A percentile compares a stretch with the other conserved stretches of the same genome.
phyloP scores from a whole-genome alignment of 2,888 invertebrate species.

The Brenthis daphne region DNA sequence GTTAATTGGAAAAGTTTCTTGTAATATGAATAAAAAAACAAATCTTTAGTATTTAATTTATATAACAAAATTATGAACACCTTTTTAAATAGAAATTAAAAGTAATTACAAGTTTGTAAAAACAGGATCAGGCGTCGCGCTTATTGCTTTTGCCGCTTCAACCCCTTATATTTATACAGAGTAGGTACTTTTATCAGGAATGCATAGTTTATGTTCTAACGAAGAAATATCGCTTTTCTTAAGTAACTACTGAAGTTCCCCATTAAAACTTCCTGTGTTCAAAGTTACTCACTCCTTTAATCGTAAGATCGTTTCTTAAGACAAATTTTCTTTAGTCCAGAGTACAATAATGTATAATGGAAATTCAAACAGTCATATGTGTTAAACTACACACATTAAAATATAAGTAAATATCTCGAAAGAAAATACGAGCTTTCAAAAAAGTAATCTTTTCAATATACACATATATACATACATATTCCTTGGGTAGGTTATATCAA shows the following conservation, averaged over 20 bases:
- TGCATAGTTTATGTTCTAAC: conserved; percentile 23
- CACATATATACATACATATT: too few relatives aligned
- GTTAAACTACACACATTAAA: too few relatives aligned
- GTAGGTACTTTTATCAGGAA: conserved; percentile 16
- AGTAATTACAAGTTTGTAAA: not conserved
- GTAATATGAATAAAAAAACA: not conserved
- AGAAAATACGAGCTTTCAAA: too few relatives aligned
- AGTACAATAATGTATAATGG: not conserved
- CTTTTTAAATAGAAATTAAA: not conserved
- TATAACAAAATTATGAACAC: not conserved
- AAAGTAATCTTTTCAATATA: too few relatives aligned
- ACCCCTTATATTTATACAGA: conserved; percentile 15
- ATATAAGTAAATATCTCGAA: too few relatives aligned
- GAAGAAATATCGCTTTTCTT: conserved; percentile 27
- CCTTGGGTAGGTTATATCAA: too few relatives aligned
- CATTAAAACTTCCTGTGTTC: conserved; percentile 37
- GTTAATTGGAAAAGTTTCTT: too few relatives aligned
- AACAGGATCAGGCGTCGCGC: conserved; percentile 9
- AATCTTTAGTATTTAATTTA: not conserved
- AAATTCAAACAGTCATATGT: too few relatives aligned
- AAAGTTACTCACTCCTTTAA: conserved; percentile 23
- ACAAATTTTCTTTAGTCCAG: not conserved
- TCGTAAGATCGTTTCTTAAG: conserved; percentile 5
- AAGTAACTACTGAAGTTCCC: conserved; percentile 32
- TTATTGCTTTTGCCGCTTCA: conserved; percentile 19